phyloP scores from a whole-genome alignment of 2,113 vertebrate genomes.

The Myiopsitta monachus region DNA sequence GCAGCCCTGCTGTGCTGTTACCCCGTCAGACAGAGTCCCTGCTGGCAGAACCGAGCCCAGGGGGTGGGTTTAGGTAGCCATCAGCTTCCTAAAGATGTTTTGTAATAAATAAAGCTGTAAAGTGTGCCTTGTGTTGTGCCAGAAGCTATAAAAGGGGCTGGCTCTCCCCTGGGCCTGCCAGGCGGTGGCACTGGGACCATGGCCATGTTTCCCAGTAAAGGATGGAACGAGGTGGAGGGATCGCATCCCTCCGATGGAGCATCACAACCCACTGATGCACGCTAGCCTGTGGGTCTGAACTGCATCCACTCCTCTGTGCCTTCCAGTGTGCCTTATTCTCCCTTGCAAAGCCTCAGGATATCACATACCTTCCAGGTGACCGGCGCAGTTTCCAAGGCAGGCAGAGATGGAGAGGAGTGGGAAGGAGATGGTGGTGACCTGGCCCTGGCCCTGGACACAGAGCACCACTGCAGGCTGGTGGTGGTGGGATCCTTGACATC shows the following conservation, averaged over 20 bases:
- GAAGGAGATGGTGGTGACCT: neutral
- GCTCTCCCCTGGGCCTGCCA: neutral
- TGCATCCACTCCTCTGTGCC: fast-evolving
- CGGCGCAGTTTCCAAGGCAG: neutral
- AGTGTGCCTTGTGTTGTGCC: neutral
- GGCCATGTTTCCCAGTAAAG: fast-evolving
- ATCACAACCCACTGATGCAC: fast-evolving
- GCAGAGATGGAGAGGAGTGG: neutral
- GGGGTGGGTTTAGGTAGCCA: neutral
- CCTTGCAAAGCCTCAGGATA: neutral
- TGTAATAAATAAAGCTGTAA: neutral
- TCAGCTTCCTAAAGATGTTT: neutral
- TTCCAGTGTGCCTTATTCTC: fast-evolving
- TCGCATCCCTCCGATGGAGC: neutral
- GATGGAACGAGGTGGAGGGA: neutral
- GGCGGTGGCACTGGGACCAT: neutral
- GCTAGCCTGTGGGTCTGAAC: neutral
- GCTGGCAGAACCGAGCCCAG: neutral
- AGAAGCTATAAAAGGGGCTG: neutral
- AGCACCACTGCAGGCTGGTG: fast-evolving
- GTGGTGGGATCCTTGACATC: neutral
- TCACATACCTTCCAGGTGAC: neutral
- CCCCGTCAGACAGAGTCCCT: neutral
- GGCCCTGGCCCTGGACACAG: neutral
- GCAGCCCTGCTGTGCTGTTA: neutral